Evolutionary conservation across 2,113 vertebrate genomes (phyloP).

Genomic region (Zapornia atra): DNA sequence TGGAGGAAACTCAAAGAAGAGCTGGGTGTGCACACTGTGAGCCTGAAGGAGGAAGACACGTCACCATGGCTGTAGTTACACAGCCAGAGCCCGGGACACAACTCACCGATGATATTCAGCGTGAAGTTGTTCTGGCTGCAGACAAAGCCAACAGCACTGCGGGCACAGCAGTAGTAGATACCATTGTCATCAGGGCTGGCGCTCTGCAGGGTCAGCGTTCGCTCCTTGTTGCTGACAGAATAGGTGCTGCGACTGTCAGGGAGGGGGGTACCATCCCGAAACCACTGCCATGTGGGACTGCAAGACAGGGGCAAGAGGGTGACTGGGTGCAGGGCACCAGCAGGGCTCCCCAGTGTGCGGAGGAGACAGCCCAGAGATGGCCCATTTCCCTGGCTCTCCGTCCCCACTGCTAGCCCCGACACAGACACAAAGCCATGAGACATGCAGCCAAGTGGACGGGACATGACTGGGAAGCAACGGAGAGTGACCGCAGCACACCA

Average conservation of each 20-base stretch:
- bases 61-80: fast-evolving
- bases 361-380: conserved; percentile 41
- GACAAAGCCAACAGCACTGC: conserved; percentile 83
- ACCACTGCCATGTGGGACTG: conserved; percentile 94
- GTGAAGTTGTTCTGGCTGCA: conserved; percentile 93
- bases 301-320: background rate
- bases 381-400: background rate
- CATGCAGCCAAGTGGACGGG: conserved; percentile 54
- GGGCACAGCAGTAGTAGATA: conserved; percentile 91
- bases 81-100: background rate
- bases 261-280: conserved; percentile 81
- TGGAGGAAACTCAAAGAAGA: background rate
- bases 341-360: background rate
- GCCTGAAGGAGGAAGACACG: fast-evolving
- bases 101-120: conserved; percentile 88
- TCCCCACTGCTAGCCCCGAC: background rate
- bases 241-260: conserved; percentile 77
- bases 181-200: conserved; percentile 87
- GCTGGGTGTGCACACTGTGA: background rate
- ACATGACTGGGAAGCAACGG: conserved; percentile 44
- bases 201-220: conserved; percentile 83
- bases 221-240: conserved; percentile 89
- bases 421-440: conserved; percentile 55
- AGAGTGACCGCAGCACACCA: conserved; percentile 49
- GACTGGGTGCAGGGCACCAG: fast-evolving